A percentile compares a stretch with the other conserved stretches of the same genome.
These are phyloP conservation scores for Acestrorhynchus altus DNA, from an alignment of 2,797 vertebrate species.

Conservation along the genomic window DNA sequence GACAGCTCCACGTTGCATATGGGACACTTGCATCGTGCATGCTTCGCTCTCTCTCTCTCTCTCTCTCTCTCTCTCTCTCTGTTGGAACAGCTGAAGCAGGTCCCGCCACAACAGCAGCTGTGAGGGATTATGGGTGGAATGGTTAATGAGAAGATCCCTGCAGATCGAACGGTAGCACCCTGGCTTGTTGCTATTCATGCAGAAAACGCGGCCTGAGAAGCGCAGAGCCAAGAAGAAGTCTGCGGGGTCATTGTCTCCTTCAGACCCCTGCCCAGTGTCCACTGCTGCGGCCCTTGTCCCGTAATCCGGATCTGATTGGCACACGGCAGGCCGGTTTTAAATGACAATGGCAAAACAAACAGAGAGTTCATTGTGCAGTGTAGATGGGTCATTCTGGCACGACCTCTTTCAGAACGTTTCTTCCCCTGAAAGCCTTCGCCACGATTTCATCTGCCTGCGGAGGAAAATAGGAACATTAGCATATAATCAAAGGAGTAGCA, in stretches of 20 bases:
- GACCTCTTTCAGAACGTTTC: conserved; percentile 32
- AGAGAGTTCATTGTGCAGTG: conserved; percentile 25
- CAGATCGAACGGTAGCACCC: conserved; percentile 59
- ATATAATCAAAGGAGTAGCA: conserved; percentile 62
- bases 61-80: conserved; percentile 20
- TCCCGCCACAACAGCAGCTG: conserved; percentile 74
- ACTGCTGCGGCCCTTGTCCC: conserved; percentile 37
- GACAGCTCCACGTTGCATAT: conserved; percentile 45
- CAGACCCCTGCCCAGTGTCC: conserved; percentile 11
- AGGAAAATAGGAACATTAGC: conserved; percentile 54
- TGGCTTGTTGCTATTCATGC: conserved; percentile 39
- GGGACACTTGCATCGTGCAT: conserved; percentile 33
- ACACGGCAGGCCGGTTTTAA: conserved; percentile 26
- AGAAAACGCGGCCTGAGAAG: conserved; percentile 27
- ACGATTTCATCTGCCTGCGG: conserved; percentile 51
- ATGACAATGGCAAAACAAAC: conserved; percentile 36
- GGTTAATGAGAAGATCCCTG: conserved; percentile 65
- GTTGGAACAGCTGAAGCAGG: conserved; percentile 75
- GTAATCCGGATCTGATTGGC: conserved; percentile 21
- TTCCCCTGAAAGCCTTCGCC: conserved; percentile 41
- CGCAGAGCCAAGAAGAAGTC: conserved; percentile 20
- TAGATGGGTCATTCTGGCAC: neutral
- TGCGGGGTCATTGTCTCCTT: conserved; percentile 12
- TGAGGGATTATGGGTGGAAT: conserved; percentile 70
- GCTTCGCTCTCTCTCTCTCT: conserved; percentile 12